phyloP scores from a whole-genome alignment of 2,797 vertebrate genomes.

The Mastacembelus armatus region DNA sequence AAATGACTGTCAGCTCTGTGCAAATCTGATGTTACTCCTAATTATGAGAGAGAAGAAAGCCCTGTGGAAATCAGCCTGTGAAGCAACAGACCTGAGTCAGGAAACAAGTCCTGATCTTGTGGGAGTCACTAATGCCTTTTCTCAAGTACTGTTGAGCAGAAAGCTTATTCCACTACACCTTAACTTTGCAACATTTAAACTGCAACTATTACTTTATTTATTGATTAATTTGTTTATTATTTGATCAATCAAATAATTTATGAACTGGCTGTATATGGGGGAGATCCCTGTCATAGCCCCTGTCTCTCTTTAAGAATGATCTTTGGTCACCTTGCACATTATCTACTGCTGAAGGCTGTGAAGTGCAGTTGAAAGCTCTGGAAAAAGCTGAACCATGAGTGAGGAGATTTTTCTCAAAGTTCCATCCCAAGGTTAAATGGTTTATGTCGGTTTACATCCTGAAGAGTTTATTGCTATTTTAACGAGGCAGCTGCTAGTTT shows the following conservation, averaged over 20 bases:
- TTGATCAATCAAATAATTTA: no score
- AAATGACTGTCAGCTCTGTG: slow-evolving; percentile 7
- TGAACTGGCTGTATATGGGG: not conserved
- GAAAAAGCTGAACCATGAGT: not conserved
- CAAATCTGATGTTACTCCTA: slow-evolving; percentile 13
- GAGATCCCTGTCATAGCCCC: not conserved
- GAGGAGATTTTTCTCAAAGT: not conserved
- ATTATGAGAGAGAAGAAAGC: slow-evolving; percentile 25
- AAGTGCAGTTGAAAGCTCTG: not conserved
- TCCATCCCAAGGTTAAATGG: not conserved
- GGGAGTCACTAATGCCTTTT: not conserved
- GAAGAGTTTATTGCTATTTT: no score
- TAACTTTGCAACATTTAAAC: not conserved
- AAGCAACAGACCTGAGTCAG: slow-evolving; percentile 16
- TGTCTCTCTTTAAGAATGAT: not conserved
- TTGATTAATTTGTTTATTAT: no score
- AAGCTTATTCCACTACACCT: not conserved
- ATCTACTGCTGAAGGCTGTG: not conserved
- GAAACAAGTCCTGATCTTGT: slow-evolving; percentile 6
- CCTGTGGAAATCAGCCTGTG: slow-evolving; percentile 28
- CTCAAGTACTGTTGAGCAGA: not conserved
- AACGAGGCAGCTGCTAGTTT: no score
- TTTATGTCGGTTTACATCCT: no score
- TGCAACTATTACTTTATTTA: not conserved
- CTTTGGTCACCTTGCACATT: not conserved